These are phyloP conservation scores for Nannobrachium achirus DNA, from an alignment of 2,113 vertebrate species.

Conservation along the genomic window DNA sequence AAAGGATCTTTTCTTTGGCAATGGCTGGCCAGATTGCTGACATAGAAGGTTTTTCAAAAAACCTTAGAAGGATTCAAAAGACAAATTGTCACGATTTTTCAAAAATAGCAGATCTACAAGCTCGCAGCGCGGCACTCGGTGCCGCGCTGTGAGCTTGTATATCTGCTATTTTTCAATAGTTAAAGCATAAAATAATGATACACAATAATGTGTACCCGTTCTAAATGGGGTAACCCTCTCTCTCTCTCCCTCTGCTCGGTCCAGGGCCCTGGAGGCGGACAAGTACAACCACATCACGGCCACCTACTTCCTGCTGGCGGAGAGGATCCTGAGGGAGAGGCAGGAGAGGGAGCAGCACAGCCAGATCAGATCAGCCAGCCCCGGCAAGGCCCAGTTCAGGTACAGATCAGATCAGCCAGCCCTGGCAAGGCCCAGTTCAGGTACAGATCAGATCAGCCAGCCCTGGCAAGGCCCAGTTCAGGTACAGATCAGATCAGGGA, in stretches of 20 bases:
- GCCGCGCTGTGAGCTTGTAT: no score
- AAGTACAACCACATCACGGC: constrained; percentile 99
- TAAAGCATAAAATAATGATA: no score
- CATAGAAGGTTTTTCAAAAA: no score
- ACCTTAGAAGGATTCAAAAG: no score
- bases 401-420: constrained; percentile 90
- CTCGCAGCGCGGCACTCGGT: no score
- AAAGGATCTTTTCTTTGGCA: no score
- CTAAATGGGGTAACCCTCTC: no score
- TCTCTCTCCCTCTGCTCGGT: not conserved
- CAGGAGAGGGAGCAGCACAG: constrained; percentile 92
- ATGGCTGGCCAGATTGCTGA: no score
- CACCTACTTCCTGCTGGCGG: constrained; percentile 96
- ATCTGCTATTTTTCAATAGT: no score
- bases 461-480: constrained; percentile 98
- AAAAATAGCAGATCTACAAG: no score
- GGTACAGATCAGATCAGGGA: constrained; percentile 88
- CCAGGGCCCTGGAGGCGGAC: constrained; percentile 95
- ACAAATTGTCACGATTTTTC: no score
- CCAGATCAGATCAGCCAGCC: constrained; percentile 93
- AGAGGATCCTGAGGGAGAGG: constrained; percentile 93
- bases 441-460: constrained; percentile 91
- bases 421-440: constrained; percentile 98
- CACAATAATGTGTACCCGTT: no score
- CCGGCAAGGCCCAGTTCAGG: constrained; percentile 98